A percentile compares a stretch with the other conserved stretches of the same genome.
Conservation (phyloP, 1,140 invertebrate genomes). For the Macrotrachela quadricornifera region DNA sequence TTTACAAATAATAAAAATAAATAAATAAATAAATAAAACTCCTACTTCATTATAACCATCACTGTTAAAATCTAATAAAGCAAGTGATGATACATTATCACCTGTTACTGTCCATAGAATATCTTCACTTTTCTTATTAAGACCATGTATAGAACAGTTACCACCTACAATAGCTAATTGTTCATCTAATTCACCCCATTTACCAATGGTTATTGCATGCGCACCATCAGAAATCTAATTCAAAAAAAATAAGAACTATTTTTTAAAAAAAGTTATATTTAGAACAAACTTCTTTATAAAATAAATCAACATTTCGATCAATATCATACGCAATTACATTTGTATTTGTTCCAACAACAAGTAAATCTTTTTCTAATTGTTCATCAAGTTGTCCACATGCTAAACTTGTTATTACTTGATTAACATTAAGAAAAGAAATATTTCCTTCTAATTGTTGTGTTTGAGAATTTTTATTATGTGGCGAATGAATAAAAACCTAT, state of each 20-base stretch:
- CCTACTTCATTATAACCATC: constrained; percentile 63
- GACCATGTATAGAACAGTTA: constrained; percentile 60
- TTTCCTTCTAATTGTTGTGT: constrained; percentile 30
- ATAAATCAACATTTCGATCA: constrained; percentile 67
- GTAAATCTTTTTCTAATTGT: constrained; percentile 41
- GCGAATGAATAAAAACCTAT: constrained; percentile 61
- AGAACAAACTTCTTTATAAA: constrained; percentile 57
- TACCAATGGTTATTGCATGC: constrained; percentile 50
- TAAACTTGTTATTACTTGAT: constrained; percentile 47
- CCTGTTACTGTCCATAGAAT: constrained; percentile 70
- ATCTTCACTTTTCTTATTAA: constrained; percentile 57
- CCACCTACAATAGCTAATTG: constrained; percentile 57
- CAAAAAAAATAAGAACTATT: neutral
- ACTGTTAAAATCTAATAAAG: constrained; percentile 58
- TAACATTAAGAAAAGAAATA: constrained; percentile 53
- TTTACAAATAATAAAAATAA: neutral
- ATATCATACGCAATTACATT: constrained; percentile 74
- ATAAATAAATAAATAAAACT: neutral
- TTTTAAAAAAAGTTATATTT: neutral
- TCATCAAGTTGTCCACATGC: constrained; percentile 41
- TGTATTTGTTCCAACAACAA: constrained; percentile 58
- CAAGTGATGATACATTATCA: constrained; percentile 59
- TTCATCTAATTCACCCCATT: constrained; percentile 41
- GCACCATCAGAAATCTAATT: constrained; percentile 51
- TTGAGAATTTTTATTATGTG: constrained; percentile 25